phyloP scores from a whole-genome alignment of 2,888 invertebrate species.

The Thecophora atra region DNA sequence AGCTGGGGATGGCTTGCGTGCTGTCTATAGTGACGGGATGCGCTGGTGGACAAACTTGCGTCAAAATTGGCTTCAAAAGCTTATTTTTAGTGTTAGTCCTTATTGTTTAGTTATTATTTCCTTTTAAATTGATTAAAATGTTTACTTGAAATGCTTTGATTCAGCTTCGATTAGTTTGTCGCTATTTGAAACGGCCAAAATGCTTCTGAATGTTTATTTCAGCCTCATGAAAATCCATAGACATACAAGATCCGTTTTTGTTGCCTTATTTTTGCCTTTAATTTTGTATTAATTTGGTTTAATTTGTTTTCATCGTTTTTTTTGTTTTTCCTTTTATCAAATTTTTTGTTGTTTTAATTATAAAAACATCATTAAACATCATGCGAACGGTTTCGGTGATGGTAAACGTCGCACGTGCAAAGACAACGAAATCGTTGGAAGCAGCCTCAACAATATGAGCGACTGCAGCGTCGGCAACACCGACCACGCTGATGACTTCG shows the following conservation, averaged over 20 bases:
- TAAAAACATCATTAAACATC: background rate
- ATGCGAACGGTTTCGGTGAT: background rate
- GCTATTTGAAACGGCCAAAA: too few relatives aligned
- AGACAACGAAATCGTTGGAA: slow-evolving; percentile 34
- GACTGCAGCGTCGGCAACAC: slow-evolving; percentile 43
- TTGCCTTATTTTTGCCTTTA: background rate
- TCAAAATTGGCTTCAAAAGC: background rate
- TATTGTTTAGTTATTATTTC: background rate
- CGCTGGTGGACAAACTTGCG: background rate
- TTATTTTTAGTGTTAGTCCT: background rate
- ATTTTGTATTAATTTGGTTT: slow-evolving; percentile 4
- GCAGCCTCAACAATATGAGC: slow-evolving; percentile 33
- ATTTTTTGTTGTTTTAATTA: background rate
- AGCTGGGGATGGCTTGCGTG: slow-evolving; percentile 3
- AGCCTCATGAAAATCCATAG: too few relatives aligned
- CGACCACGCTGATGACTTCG: slow-evolving; percentile 40
- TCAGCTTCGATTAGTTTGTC: too few relatives aligned
- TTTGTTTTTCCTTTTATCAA: slow-evolving; percentile 38
- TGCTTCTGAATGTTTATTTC: too few relatives aligned
- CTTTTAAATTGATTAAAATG: background rate
- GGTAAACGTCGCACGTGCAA: slow-evolving; percentile 26
- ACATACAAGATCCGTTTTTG: too few relatives aligned
- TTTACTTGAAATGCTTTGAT: too few relatives aligned
- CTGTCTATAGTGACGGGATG: too few relatives aligned
- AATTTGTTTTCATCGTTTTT: slow-evolving; percentile 1